Conservation (phyloP, 2,888 invertebrate genomes). For the Nudaria mundana region DNA sequence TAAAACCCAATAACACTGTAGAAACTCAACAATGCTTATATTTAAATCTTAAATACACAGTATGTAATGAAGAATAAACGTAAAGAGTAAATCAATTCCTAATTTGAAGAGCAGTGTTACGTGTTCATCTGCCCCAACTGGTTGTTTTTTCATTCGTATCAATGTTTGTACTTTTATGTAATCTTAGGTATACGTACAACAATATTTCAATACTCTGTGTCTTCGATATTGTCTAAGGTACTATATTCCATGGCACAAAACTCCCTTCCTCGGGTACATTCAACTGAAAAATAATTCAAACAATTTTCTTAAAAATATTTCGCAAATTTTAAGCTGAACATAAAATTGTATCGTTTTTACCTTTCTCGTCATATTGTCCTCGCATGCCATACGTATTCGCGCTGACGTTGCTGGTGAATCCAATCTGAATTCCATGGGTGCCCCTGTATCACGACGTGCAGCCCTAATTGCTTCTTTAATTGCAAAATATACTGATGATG, state of each 20-base stretch:
- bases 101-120: too few relatives aligned
- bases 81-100: too few relatives aligned
- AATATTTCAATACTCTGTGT: too few relatives aligned
- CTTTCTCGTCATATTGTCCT: constrained; percentile 90
- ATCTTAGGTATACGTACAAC: too few relatives aligned
- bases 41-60: too few relatives aligned
- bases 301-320: background rate
- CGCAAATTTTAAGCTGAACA: background rate
- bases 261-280: constrained; percentile 73
- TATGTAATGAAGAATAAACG: too few relatives aligned
- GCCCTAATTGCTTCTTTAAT: constrained; percentile 92
- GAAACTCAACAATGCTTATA: too few relatives aligned
- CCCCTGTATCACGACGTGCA: constrained; percentile 87
- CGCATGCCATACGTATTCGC: constrained; percentile 93
- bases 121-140: too few relatives aligned
- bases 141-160: too few relatives aligned
- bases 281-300: constrained; percentile 73
- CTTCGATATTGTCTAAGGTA: constrained; percentile 58
- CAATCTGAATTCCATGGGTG: constrained; percentile 81
- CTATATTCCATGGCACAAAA: constrained; percentile 85
- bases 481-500: constrained; percentile 93
- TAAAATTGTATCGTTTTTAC: constrained; percentile 60
- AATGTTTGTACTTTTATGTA: too few relatives aligned
- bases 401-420: constrained; percentile 95
- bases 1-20: too few relatives aligned